Evolutionary conservation across 2,888 invertebrate genomes (phyloP), one percentile per base, ranked within the genome.

Genomic region (Yponomeuta evonymella): DNA sequence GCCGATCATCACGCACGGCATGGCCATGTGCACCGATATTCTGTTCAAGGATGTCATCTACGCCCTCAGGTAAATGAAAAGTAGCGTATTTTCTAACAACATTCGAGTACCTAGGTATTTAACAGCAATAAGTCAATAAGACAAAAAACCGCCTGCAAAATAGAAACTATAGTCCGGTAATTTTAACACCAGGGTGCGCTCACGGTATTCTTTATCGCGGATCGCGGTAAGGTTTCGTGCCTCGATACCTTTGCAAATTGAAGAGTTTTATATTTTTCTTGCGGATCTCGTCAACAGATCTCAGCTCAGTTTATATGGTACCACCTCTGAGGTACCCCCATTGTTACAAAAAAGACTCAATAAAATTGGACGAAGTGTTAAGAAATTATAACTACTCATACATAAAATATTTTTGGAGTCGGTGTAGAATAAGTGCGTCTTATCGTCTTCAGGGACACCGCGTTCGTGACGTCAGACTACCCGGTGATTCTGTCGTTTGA

Each of bases 11-110:
- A 99, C 99, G 58, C 99, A 99, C 90, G 99, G 99, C 67, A 99
- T 99, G 93, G 99, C 99, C 6, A 99, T 99, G 98, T 99, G 99
- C 85, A 99, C 99, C 2, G 99, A 99, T 91, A 99, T 99, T 81
- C 92, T 98, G 33, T 99, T 99, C 91, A 99, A 97, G 88, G 97
- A 99, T 90, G 99, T 99, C 66, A 98, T 99, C 79, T 96, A 97
- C 86, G 99, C 99, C 4, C 96, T 99, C 72, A 23, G 23, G 23
- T 23, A 23, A 23, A 9, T 51, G 51, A 51, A 51, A 6, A 51
- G 10, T 12, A 51, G 51, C 15, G 1, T 58, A 58, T 15, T 58
- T 58, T 58, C 12, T 15, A 58, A 58, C 43, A 43, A 43, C 43
- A 8, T 43, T 1, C 43, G 9, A 36, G 36, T 36, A 51, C 51